phyloP scores from a whole-genome alignment of 1,140 invertebrate species.

The Caenorhabditis tropicalis region DNA sequence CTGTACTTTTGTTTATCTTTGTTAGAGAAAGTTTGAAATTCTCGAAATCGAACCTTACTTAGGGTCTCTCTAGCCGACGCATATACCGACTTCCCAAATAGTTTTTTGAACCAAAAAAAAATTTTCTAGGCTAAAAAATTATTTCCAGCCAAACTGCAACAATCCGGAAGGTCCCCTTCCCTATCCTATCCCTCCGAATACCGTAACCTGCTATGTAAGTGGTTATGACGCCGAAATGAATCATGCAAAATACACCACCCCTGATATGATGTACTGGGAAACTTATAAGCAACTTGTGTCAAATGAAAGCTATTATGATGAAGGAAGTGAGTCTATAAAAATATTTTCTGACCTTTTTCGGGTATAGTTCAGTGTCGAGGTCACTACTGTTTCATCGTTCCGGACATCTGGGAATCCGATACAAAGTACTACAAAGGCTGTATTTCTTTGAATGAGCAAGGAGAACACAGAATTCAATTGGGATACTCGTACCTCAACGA shows the following conservation, averaged over 20 bases:
- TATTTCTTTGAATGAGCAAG: background rate
- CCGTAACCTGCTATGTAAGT: background rate
- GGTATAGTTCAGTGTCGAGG: background rate
- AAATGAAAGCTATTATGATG: background rate
- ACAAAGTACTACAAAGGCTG: background rate
- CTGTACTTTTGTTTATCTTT: no score
- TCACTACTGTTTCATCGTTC: background rate
- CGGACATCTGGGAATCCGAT: background rate
- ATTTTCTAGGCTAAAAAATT: background rate
- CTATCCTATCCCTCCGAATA: background rate
- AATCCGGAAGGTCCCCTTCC: background rate
- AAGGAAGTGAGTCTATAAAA: background rate
- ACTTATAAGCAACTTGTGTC: background rate
- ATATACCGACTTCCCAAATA: no score
- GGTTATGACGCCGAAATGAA: background rate
- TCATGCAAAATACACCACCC: conserved; percentile 5
- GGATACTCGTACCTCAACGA: no score
- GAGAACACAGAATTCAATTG: background rate
- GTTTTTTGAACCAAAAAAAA: no score
- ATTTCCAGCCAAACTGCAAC: background rate
- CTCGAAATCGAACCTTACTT: no score
- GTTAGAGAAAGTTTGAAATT: no score
- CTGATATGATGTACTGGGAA: background rate
- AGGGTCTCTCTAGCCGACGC: no score
- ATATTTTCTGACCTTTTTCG: background rate